These are phyloP conservation scores for Hydrolagus affinis DNA, from an alignment of 2,113 vertebrate genomes.

Conservation along the genomic window DNA sequence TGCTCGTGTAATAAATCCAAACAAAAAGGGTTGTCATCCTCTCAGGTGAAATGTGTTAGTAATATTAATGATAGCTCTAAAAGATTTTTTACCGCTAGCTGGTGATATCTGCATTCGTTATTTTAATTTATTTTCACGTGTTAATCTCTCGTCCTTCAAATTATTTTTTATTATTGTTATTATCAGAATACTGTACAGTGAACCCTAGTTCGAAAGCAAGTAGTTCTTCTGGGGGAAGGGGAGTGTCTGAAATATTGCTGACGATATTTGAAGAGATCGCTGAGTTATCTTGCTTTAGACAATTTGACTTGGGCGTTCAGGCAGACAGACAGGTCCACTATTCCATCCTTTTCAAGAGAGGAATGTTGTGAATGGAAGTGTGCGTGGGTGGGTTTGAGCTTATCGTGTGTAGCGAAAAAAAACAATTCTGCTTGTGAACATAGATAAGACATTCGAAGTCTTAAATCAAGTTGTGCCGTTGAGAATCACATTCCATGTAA, in stretches of 20 bases:
- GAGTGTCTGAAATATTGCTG: neutral
- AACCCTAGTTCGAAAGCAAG: neutral
- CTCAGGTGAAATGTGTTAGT: neutral
- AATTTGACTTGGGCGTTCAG: neutral
- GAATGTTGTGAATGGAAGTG: neutral
- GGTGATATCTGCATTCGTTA: neutral
- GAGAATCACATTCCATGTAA: neutral
- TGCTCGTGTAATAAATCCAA: neutral
- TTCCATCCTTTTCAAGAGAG: neutral
- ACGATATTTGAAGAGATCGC: neutral
- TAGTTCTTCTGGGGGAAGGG: neutral
- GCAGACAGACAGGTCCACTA: neutral
- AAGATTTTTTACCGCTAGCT: neutral
- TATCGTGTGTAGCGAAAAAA: too few relatives aligned
- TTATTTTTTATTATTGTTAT: neutral
- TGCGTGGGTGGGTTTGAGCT: neutral
- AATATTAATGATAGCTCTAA: neutral
- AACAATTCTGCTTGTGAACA: neutral
- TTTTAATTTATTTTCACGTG: neutral
- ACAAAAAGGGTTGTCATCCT: neutral
- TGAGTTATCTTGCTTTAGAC: neutral
- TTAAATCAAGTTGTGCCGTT: conserved; percentile 6
- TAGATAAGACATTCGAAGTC: neutral
- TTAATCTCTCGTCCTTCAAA: neutral
- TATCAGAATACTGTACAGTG: too few relatives aligned